Percentiles rank a stretch among this genome's conserved stretches.
Conservation (phyloP, 2,113 vertebrate genomes). For the Vireo altiloquus region DNA sequence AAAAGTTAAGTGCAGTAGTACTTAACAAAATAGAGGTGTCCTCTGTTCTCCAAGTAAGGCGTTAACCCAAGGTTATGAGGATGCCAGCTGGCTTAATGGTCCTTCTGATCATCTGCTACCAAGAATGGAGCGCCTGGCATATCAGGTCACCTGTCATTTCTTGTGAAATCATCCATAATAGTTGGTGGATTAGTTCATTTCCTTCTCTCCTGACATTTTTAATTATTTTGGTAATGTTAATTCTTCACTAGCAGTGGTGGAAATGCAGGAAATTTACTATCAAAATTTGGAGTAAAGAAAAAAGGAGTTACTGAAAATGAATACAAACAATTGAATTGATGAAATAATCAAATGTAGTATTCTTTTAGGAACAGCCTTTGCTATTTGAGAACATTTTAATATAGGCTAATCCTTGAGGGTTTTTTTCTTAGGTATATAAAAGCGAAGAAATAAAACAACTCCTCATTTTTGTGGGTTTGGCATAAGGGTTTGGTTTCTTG, state of each 20-base stretch:
- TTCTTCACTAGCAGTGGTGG: neutral
- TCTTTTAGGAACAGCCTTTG: neutral
- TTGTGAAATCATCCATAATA: neutral
- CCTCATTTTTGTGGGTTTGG: neutral
- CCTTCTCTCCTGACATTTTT: neutral
- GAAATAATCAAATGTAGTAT: neutral
- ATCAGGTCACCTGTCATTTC: neutral
- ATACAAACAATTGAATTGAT: neutral
- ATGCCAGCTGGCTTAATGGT: neutral
- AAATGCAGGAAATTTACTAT: neutral
- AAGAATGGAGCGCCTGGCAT: neutral
- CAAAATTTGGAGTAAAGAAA: neutral
- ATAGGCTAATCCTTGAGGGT: accelerated
- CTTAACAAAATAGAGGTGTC: neutral
- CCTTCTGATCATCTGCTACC: neutral
- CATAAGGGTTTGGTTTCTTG: accelerated
- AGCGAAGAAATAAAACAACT: neutral
- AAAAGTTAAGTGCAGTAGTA: too few species aligned
- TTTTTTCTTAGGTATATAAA: neutral
- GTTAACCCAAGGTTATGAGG: neutral
- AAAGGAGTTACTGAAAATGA: neutral
- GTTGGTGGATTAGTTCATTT: neutral
- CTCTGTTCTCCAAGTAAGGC: neutral
- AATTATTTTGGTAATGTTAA: neutral
- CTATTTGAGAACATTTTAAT: neutral